A percentile compares a stretch with the other conserved stretches of the same genome.
Conservation (phyloP, 2,113 vertebrate species). For the Antechinus stuartii region DNA sequence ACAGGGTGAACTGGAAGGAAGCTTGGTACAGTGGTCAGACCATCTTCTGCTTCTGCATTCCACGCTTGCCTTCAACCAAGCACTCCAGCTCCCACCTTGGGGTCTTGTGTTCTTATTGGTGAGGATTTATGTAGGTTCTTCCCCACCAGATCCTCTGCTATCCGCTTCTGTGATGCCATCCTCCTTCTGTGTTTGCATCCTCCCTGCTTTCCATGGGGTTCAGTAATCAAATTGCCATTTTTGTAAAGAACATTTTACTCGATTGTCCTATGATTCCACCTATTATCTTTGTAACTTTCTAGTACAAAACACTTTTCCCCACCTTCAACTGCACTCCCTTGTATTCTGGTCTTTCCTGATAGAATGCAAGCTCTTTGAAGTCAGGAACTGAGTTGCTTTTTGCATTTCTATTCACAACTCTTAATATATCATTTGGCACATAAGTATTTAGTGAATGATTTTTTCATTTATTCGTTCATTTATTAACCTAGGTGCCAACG, state of each 20-base stretch:
- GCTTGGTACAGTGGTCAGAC: neutral
- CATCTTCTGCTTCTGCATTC: neutral
- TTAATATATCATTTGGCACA: neutral
- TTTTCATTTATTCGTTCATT: neutral
- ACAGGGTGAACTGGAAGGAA: neutral
- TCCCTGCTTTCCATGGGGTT: neutral
- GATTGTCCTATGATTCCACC: neutral
- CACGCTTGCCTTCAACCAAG: neutral
- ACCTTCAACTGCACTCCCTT: neutral
- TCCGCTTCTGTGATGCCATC: neutral
- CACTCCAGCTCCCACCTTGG: neutral
- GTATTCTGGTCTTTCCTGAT: neutral
- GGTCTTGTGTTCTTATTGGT: neutral
- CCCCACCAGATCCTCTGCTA: neutral
- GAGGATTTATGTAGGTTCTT: neutral
- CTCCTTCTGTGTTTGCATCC: neutral
- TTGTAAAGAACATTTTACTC: neutral
- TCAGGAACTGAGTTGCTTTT: neutral
- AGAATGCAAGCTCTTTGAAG: neutral
- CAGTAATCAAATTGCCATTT: neutral
- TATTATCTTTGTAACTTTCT: neutral
- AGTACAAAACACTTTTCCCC: neutral
- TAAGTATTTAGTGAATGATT: neutral
- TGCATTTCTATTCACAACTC: neutral
- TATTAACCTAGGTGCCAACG: neutral